Percentiles rank a stretch among this genome's conserved stretches.
Conservation (phyloP, 2,888 invertebrate genomes). For the Platynereis dumerilii region DNA sequence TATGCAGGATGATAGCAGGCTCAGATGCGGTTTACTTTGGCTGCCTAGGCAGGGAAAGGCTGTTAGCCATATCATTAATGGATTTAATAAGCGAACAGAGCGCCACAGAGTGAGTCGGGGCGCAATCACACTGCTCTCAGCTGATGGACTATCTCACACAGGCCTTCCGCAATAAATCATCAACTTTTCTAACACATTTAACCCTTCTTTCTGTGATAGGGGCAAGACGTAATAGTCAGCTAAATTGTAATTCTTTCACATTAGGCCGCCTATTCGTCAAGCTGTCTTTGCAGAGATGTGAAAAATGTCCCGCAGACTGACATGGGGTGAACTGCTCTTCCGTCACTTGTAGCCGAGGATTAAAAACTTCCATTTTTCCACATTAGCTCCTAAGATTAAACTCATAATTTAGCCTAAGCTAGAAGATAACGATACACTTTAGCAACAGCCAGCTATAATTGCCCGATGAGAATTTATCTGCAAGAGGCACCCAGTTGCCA, state of each 20-base stretch:
- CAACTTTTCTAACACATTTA: conserved; percentile 28
- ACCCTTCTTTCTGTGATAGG: conserved; percentile 12
- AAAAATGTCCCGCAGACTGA: conserved; percentile 5
- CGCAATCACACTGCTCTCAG: background rate
- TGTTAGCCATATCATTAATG: no score
- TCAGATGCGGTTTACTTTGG: no score
- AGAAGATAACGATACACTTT: no score
- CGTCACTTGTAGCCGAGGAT: background rate
- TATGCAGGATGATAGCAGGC: no score
- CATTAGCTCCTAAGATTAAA: conserved; percentile 10
- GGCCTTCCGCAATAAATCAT: conserved; percentile 21
- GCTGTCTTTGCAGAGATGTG: conserved; percentile 8
- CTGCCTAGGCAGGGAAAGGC: no score
- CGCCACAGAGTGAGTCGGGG: no score
- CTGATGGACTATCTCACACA: conserved; percentile 5
- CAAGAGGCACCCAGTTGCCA: no score
- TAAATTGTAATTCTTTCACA: conserved; percentile 25
- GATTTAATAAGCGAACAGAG: no score
- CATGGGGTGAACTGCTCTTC: no score
- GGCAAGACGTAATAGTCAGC: conserved; percentile 19
- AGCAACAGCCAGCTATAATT: no score
- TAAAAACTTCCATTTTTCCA: conserved; percentile 5
- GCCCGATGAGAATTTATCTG: no score
- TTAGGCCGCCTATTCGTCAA: conserved; percentile 13
- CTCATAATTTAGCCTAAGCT: conserved; percentile 5